Evolutionary conservation across 1,140 invertebrate species (phyloP).

Genomic region (Hypsibius dujardini): DNA sequence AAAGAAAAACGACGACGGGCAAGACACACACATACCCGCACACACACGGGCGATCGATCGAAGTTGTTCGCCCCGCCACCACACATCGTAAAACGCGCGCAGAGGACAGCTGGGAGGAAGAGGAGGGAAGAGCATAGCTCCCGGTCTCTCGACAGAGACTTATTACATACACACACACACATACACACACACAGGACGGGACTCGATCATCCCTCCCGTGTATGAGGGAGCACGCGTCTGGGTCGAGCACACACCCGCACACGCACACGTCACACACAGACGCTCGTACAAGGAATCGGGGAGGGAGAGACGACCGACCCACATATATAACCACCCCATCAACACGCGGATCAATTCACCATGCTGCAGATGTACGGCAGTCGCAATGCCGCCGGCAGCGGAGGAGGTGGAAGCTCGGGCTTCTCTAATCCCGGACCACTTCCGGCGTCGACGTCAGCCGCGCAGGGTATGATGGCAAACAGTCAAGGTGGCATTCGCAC

Average conservation of each 20-base stretch:
- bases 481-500: background rate
- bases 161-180: conserved; percentile 3
- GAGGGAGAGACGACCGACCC: background rate
- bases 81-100: no score
- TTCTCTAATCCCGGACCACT: conserved; percentile 17
- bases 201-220: background rate
- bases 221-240: background rate
- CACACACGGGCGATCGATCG: no score
- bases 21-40: no score
- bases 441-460: background rate
- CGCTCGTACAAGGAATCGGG: background rate
- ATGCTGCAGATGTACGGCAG: conserved; percentile 17
- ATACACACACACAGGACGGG: background rate
- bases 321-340: background rate
- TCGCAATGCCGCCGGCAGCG: background rate
- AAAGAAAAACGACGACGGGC: no score
- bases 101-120: no score
- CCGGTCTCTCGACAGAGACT: background rate
- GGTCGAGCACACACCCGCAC: background rate
- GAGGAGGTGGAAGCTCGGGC: conserved; percentile 8
- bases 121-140: no score
- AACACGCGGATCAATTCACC: background rate
- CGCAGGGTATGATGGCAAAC: background rate
- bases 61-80: no score
- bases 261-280: background rate